Percentiles rank a stretch among this genome's conserved stretches.
Conservation (phyloP, 2,797 vertebrate genomes). For the Pseudocheirus occidentalis region DNA sequence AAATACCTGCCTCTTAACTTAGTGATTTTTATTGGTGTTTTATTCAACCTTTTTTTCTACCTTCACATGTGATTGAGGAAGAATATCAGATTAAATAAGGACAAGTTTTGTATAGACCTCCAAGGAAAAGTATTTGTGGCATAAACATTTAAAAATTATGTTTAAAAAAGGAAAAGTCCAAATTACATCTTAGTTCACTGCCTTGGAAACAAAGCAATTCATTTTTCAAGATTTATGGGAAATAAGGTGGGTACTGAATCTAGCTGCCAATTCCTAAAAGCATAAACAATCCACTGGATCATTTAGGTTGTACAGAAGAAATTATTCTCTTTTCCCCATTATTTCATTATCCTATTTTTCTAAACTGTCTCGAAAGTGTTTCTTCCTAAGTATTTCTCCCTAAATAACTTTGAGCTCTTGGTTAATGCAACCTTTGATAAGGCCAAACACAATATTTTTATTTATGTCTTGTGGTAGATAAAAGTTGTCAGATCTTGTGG, state of each 20-base stretch:
- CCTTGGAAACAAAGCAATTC: background rate
- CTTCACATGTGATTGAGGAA: background rate
- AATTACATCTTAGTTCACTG: background rate
- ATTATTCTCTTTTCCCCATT: background rate
- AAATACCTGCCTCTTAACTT: background rate
- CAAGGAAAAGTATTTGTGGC: background rate
- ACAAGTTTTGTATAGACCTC: constrained; percentile 30
- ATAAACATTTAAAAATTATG: background rate
- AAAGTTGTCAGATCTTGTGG: background rate
- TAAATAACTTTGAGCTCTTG: background rate
- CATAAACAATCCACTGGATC: background rate
- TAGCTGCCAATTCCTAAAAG: background rate
- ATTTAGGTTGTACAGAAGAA: background rate
- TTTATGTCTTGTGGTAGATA: background rate
- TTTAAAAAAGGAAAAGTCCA: background rate
- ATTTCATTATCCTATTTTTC: background rate
- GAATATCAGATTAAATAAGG: background rate
- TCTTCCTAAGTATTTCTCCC: background rate
- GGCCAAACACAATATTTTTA: background rate
- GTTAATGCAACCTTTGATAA: background rate
- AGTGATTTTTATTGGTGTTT: background rate
- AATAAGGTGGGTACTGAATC: constrained; percentile 10
- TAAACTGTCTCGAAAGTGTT: background rate
- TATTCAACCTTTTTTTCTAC: background rate
- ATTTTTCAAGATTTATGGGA: background rate